phyloP scores from a whole-genome alignment of 1,140 invertebrate species.

The Argopecten irradians region DNA sequence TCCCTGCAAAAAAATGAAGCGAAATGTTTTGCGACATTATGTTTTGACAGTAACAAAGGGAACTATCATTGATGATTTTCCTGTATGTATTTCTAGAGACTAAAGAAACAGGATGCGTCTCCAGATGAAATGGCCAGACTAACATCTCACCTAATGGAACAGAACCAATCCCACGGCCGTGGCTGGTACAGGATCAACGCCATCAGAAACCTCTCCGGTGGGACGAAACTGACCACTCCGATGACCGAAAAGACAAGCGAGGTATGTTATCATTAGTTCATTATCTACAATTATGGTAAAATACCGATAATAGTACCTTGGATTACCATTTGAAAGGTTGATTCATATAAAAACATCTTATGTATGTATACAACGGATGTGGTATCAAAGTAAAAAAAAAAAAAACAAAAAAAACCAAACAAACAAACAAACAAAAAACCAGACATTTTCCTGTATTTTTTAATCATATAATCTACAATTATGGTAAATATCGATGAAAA shows the following conservation, averaged over 20 bases:
- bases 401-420: too few relatives aligned
- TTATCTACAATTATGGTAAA: neutral
- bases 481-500: too few relatives aligned
- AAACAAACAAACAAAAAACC: too few relatives aligned
- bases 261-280: constrained; percentile 48
- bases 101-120: constrained; percentile 79
- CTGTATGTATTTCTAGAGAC: constrained; percentile 71
- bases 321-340: too few relatives aligned
- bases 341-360: too few relatives aligned
- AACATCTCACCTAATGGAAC: constrained; percentile 80
- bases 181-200: constrained; percentile 83
- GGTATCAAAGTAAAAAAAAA: neutral
- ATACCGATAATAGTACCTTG: neutral
- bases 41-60: too few relatives aligned
- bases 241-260: constrained; percentile 62
- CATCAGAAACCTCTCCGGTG: constrained; percentile 80
- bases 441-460: neutral
- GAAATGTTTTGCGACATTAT: too few relatives aligned
- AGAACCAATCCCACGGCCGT: constrained; percentile 79
- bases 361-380: too few relatives aligned
- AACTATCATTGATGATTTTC: neutral
- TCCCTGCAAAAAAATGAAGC: too few relatives aligned
- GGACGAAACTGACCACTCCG: constrained; percentile 65
- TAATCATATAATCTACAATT: too few relatives aligned
- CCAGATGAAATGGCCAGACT: constrained; percentile 81